Evolutionary conservation across 2,113 vertebrate genomes (phyloP).

Genomic region (Callaeas wilsoni): DNA sequence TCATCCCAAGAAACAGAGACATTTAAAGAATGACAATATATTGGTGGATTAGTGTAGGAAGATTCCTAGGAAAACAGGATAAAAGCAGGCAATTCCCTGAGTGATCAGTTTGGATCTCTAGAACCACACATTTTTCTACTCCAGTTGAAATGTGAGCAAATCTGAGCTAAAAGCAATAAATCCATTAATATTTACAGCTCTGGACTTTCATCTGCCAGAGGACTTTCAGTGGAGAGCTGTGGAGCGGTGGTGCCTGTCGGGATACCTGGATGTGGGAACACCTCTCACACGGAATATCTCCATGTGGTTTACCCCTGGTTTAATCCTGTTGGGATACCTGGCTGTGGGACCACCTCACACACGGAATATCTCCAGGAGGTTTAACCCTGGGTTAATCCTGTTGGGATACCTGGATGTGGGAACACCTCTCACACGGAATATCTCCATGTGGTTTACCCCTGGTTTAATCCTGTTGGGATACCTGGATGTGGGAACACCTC

Average conservation of each 20-base stretch:
- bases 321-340: too few relatives aligned
- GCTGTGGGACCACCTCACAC: too few relatives aligned
- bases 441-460: too few relatives aligned
- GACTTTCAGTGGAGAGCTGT: not conserved
- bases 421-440: too few relatives aligned
- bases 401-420: too few relatives aligned
- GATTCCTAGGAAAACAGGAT: not conserved
- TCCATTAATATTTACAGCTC: not conserved
- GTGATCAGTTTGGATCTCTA: accelerated
- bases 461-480: too few relatives aligned
- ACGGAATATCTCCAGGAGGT: too few relatives aligned
- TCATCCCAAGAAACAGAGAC: not conserved
- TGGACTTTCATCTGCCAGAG: not conserved
- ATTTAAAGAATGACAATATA: not conserved
- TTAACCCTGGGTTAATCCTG: too few relatives aligned
- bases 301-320: too few relatives aligned
- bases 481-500: too few relatives aligned
- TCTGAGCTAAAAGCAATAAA: not conserved
- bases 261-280: too few relatives aligned
- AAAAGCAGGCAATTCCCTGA: not conserved
- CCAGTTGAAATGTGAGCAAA: not conserved
- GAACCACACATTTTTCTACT: not conserved
- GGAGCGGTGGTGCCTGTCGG: accelerated
- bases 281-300: too few relatives aligned
- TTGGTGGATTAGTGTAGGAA: accelerated